Conservation (phyloP, 2,113 vertebrate species). For the Peromyscus maniculatus region DNA sequence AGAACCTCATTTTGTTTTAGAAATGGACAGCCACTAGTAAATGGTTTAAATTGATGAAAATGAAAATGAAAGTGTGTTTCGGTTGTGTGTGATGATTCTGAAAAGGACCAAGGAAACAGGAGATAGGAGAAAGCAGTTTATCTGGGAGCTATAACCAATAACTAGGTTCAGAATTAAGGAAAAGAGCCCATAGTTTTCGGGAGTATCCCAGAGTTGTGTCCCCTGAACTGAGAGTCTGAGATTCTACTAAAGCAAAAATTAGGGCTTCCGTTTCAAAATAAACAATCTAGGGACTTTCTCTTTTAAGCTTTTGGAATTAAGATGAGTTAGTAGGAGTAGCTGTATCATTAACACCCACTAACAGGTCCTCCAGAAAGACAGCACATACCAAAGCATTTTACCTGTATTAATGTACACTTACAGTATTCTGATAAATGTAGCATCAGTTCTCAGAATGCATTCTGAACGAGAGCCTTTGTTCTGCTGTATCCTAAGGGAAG, state of each 20-base stretch:
- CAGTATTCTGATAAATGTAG: background rate
- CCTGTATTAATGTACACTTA: background rate
- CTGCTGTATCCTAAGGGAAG: background rate
- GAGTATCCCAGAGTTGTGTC: background rate
- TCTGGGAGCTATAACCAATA: background rate
- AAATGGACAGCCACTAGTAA: background rate
- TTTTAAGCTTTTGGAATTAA: conserved; percentile 31
- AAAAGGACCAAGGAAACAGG: background rate
- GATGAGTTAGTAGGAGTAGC: background rate
- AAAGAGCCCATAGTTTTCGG: background rate
- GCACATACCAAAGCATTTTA: background rate
- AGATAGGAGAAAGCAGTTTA: background rate
- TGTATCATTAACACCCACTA: background rate
- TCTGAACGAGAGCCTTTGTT: background rate
- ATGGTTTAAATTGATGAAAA: conserved; percentile 20
- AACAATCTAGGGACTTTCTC: background rate
- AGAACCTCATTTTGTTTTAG: background rate
- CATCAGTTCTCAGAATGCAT: background rate
- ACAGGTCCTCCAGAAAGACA: background rate
- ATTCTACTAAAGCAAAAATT: background rate
- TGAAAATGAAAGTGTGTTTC: background rate
- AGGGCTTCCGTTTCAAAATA: background rate
- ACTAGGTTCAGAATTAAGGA: background rate
- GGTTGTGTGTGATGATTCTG: background rate
- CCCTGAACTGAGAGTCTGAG: background rate